These are phyloP conservation scores for Lemur catta DNA, from an alignment of 2,797 vertebrate genomes.

Conservation along the genomic window DNA sequence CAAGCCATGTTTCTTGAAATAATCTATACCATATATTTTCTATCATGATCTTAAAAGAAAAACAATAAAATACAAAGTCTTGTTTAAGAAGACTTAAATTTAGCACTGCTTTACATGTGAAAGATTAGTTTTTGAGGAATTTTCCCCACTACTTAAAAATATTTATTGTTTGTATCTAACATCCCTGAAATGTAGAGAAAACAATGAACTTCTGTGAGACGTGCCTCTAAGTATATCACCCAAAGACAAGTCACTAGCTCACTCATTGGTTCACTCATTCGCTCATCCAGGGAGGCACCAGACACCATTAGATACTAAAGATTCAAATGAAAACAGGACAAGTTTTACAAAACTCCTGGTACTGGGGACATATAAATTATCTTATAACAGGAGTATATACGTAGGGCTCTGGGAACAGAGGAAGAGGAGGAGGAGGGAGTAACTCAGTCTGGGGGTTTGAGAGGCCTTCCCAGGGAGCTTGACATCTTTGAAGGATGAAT, in stretches of 20 bases:
- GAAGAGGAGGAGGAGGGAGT: background rate
- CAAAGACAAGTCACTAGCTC: background rate
- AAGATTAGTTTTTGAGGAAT: background rate
- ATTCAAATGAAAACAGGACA: background rate
- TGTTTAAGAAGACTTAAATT: background rate
- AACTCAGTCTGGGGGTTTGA: background rate
- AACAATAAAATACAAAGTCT: background rate
- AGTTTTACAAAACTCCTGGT: background rate
- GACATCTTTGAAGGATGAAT: background rate
- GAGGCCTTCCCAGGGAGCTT: background rate
- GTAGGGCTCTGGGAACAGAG: background rate
- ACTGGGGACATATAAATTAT: background rate
- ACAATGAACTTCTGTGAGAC: background rate
- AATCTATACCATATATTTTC: background rate
- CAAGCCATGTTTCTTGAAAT: background rate
- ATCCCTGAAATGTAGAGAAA: background rate
- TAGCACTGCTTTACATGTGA: background rate
- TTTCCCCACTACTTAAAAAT: background rate
- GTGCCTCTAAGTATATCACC: background rate
- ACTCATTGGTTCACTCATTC: background rate
- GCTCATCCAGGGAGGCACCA: background rate
- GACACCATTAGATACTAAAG: background rate
- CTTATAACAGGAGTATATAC: background rate
- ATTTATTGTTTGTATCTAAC: background rate
- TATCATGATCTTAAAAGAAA: background rate